Percentiles rank a stretch among this genome's conserved stretches.
These are phyloP conservation scores for Cosmia trapezina DNA, from an alignment of 2,888 invertebrate species.

Conservation along the genomic window DNA sequence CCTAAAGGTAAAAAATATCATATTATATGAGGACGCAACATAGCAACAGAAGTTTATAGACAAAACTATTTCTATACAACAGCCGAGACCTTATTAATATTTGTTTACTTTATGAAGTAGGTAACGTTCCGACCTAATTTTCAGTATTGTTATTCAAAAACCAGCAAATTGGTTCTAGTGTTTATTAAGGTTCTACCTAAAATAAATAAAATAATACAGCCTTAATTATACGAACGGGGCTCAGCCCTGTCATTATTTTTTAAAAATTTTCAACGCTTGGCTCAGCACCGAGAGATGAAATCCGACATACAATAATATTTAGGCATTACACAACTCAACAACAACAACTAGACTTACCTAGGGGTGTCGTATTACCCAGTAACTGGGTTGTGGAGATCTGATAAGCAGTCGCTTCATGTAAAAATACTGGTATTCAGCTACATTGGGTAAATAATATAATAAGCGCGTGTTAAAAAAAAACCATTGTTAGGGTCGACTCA, in stretches of 20 bases:
- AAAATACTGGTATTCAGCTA: not conserved
- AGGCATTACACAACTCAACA: not conserved
- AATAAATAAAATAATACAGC: not conserved
- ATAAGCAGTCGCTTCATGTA: not conserved
- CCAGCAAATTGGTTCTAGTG: slow-evolving; percentile 7
- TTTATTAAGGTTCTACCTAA: slow-evolving; percentile 14
- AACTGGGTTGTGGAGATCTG: not conserved
- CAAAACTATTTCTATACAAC: not conserved
- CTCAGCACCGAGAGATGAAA: not conserved
- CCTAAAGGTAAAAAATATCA: not conserved
- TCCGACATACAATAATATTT: not conserved
- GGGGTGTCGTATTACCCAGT: not conserved
- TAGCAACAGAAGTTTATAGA: not conserved
- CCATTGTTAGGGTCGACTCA: too few species aligned
- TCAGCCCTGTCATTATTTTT: not conserved
- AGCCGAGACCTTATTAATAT: too few species aligned
- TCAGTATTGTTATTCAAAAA: slow-evolving; percentile 7
- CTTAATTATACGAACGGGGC: not conserved
- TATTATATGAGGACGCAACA: not conserved
- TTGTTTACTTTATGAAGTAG: not conserved
- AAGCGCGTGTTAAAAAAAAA: too few species aligned
- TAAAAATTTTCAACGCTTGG: not conserved
- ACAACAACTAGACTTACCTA: not conserved
- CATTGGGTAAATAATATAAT: not conserved
- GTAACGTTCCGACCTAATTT: not conserved